Percentiles rank a stretch among this genome's conserved stretches.
Conservation (phyloP, 2,888 invertebrate species). For the Yponomeuta cagnagella region DNA sequence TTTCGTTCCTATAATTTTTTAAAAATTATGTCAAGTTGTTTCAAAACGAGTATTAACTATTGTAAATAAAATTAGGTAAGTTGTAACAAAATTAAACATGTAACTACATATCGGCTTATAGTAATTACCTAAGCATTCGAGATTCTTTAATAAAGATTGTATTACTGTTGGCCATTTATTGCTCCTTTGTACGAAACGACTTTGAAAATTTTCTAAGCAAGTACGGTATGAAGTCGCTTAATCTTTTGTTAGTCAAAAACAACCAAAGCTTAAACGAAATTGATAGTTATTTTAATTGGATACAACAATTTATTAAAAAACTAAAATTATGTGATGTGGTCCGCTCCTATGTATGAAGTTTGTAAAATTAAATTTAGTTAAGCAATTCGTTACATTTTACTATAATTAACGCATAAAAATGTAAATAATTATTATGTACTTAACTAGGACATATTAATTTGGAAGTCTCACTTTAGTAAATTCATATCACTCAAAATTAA, state of each 20-base stretch:
- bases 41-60: not conserved
- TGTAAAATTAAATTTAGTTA: conserved; percentile 2
- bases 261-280: conserved; percentile 15
- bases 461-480: conserved; percentile 44
- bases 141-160: not conserved
- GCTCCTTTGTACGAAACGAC: not conserved
- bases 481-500: conserved; percentile 55
- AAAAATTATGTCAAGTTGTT: not conserved
- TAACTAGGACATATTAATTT: conserved; percentile 14
- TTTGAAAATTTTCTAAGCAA: not conserved
- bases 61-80: conserved; percentile 1
- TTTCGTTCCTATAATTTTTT: conserved; percentile 8
- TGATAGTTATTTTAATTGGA: conserved; percentile 12
- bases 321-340: conserved; percentile 12
- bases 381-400: conserved; percentile 19
- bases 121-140: not conserved
- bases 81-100: not conserved
- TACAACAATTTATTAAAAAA: conserved; percentile 1
- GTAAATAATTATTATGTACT: conserved; percentile 14
- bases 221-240: not conserved
- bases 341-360: conserved; percentile 2
- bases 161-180: not conserved
- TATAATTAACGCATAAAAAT: not conserved
- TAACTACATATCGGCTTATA: not conserved
- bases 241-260: conserved; percentile 16